Conservation (phyloP, 1,140 invertebrate genomes). For the Paramacrobiotus metropolitanus region DNA sequence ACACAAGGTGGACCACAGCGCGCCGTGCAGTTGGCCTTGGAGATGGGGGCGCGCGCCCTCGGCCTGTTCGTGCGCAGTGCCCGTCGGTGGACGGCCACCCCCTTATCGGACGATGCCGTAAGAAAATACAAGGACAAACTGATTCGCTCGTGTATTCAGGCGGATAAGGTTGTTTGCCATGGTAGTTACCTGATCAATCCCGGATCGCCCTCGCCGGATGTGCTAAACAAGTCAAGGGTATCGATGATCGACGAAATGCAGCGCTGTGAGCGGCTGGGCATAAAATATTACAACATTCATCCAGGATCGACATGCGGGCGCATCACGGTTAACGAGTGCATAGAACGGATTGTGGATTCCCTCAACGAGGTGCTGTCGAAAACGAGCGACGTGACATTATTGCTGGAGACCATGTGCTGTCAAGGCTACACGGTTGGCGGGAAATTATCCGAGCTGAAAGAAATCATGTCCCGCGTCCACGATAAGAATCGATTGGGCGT, state of each 20-base stretch:
- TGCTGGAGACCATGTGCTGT: conserved; percentile 19
- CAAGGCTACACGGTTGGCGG: conserved; percentile 29
- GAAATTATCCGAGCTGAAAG: conserved; percentile 25
- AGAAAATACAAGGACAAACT: conserved; percentile 19
- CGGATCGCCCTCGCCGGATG: conserved; percentile 25
- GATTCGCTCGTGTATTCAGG: conserved; percentile 11
- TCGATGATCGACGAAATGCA: conserved; percentile 27
- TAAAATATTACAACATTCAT: conserved; percentile 30
- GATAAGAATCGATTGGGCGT: conserved; percentile 28
- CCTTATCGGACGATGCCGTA: conserved; percentile 21
- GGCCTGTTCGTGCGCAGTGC: conserved; percentile 27
- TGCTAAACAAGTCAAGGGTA: conserved; percentile 24
- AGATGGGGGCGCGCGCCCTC: conserved; percentile 22
- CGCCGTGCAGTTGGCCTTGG: not conserved
- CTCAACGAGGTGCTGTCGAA: conserved; percentile 25
- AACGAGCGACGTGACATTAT: conserved; percentile 21
- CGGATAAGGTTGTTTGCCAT: conserved; percentile 23
- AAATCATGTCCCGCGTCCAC: conserved; percentile 26
- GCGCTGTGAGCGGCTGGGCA: conserved; percentile 26
- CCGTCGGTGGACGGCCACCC: conserved; percentile 26
- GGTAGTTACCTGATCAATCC: conserved; percentile 30
- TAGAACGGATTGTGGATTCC: conserved; percentile 25
- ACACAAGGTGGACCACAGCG: not conserved
- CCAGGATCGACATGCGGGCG: conserved; percentile 28
- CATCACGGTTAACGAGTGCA: conserved; percentile 21